Evolutionary conservation across 2,113 vertebrate genomes (phyloP), one percentile per base, ranked within the genome.

Genomic region (Colaptes auratus): DNA sequence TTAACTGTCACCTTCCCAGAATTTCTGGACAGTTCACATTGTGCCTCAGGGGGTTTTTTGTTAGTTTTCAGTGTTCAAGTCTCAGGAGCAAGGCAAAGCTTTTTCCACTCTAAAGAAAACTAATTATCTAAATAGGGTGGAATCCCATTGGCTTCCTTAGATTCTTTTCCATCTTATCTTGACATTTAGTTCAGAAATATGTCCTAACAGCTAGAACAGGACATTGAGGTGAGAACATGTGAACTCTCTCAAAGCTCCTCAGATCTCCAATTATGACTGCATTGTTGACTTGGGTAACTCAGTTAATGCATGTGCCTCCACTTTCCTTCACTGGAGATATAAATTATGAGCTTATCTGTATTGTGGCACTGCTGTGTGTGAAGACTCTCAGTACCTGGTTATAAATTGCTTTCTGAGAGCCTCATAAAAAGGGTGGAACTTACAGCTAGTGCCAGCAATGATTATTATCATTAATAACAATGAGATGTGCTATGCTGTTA

Each of bases 351-450:
- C 52, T 90, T 88, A 74, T 78, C 79, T 74, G 25, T 53, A 81
- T 44, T 66, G 52, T 61, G 61, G 66, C 76, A 78, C 15, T 52
- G 30, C 52, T 80, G 14, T 60, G 24, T 89, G 31, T 74, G 76
- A 91, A 74, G 78, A 52, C 69, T 89, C 64, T 28, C 53, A 92
- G 74, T 55, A 67, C 18, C 3, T 3, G 53, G 65, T 86, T 92
- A 70, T 77, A 89, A 96, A 96, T 76, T 91, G 79, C 61, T 90
- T 95, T 89, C 76, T 90, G 58, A 92, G 73, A 96, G 18, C 53
- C 44, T 83, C 53, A 86, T 74, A 82, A 87, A 82, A 92, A 61
- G 50, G 33, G 65, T 80, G 33, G 46, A 91, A 86, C 20, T 64
- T 88, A 86, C 42, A 90, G 65, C 13, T 75, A 83, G 58, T 86